These are phyloP conservation scores for Eubasilissa splendida DNA, from an alignment of 2,888 invertebrate species.

Conservation along the genomic window DNA sequence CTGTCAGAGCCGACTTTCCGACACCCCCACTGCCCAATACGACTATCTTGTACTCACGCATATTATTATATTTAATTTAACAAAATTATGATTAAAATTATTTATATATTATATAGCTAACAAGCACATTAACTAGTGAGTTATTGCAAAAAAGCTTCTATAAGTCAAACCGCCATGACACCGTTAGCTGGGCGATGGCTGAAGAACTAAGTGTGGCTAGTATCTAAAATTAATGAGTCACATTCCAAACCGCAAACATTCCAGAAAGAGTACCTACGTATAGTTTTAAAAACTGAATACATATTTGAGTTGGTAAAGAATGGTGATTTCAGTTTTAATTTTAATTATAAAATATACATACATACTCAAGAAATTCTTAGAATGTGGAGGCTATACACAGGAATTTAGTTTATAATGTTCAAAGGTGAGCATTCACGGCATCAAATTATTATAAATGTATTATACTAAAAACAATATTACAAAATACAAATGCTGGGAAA, in stretches of 20 bases:
- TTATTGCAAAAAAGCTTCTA: constrained; percentile 72
- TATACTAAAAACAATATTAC: no score
- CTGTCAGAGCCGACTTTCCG: constrained; percentile 98
- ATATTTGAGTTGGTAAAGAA: not conserved
- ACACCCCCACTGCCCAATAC: constrained; percentile 99
- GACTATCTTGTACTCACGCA: constrained; percentile 99
- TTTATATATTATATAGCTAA: constrained; percentile 66
- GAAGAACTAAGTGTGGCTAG: constrained; percentile 68
- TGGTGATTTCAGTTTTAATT: not conserved
- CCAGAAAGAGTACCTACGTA: constrained; percentile 12
- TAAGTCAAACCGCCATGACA: constrained; percentile 75
- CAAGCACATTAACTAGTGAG: constrained; percentile 72
- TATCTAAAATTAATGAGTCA: constrained; percentile 28
- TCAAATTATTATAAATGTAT: no score
- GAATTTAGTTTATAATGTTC: no score
- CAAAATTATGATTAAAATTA: constrained; percentile 50
- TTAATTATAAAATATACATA: not conserved
- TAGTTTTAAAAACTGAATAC: not conserved
- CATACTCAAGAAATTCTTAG: no score
- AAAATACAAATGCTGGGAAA: no score
- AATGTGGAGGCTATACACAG: no score
- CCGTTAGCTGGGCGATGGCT: constrained; percentile 75
- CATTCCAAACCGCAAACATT: constrained; percentile 32
- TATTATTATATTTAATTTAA: constrained; percentile 65
- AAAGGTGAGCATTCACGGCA: no score